Percentiles rank a stretch among this genome's conserved stretches.
Evolutionary conservation across 2,797 vertebrate genomes (phyloP).

Genomic region (Synanceia verrucosa): DNA sequence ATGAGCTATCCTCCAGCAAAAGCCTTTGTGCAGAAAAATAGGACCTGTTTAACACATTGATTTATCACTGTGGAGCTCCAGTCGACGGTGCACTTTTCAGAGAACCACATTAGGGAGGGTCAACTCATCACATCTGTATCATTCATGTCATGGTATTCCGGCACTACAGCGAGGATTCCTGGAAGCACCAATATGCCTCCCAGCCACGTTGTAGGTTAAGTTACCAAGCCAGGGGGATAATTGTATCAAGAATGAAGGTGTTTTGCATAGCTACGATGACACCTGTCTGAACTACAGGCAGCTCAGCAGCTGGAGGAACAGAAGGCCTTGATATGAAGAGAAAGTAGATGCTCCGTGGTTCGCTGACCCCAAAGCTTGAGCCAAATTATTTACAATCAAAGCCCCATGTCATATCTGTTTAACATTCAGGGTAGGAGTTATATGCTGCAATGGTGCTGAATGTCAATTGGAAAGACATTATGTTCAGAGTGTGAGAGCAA

Average conservation of each 20-base stretch:
- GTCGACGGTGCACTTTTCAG: constrained; percentile 82
- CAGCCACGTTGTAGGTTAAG: constrained; percentile 66
- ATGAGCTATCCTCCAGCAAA: constrained; percentile 76
- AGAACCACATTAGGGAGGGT: constrained; percentile 79
- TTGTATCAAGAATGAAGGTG: constrained; percentile 72
- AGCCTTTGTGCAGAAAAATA: constrained; percentile 71
- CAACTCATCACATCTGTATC: constrained; percentile 81
- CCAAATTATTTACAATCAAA: constrained; percentile 84
- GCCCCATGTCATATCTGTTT: constrained; percentile 77
- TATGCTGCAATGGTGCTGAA: constrained; percentile 61
- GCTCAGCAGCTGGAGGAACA: constrained; percentile 81
- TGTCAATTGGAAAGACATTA: constrained; percentile 68
- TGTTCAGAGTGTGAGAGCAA: constrained; percentile 32
- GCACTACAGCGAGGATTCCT: constrained; percentile 70
- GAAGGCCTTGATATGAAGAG: constrained; percentile 76
- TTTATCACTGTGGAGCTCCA: constrained; percentile 80
- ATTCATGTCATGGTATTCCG: constrained; percentile 72
- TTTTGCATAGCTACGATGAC: constrained; percentile 70
- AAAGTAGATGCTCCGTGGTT: constrained; percentile 69
- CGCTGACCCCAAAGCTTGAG: constrained; percentile 73
- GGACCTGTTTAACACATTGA: constrained; percentile 83
- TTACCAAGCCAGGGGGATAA: constrained; percentile 67
- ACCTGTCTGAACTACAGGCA: constrained; percentile 69
- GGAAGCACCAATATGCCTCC: constrained; percentile 68
- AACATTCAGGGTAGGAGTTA: constrained; percentile 76